phyloP scores from a whole-genome alignment of 2,113 vertebrate species.

The Phyllostomus discolor region DNA sequence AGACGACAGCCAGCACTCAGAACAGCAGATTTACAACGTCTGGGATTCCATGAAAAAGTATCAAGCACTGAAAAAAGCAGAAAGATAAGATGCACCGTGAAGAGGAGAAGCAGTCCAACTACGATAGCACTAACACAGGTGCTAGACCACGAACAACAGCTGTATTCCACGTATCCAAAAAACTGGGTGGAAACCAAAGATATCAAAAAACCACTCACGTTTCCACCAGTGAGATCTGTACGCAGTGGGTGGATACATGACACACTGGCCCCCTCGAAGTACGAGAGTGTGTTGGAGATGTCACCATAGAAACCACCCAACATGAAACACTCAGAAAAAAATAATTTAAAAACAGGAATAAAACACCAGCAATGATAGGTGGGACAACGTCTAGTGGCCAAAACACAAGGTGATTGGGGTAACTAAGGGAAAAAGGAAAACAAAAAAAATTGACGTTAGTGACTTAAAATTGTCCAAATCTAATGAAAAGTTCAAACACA shows the following conservation, averaged over 20 bases:
- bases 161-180: not conserved
- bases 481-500: not conserved
- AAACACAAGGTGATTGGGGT: rapidly evolving
- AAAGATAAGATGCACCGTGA: not conserved
- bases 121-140: not conserved
- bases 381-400: not conserved
- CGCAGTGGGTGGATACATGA: too few relatives aligned
- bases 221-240: not conserved
- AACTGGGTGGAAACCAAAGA: not conserved
- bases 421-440: not conserved
- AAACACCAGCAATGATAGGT: not conserved
- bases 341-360: not conserved
- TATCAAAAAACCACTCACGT: not conserved
- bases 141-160: not conserved
- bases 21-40: not conserved
- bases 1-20: not conserved
- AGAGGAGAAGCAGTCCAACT: not conserved
- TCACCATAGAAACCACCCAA: not conserved
- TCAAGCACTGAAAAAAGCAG: not conserved
- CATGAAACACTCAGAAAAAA: not conserved
- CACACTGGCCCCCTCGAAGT: not conserved
- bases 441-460: not conserved
- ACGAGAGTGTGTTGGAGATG: not conserved
- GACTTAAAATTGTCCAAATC: not conserved
- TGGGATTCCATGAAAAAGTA: not conserved